Percentiles rank a stretch among this genome's conserved stretches.
Conservation (phyloP, 2,113 vertebrate genomes). For the Zosterops borbonicus region DNA sequence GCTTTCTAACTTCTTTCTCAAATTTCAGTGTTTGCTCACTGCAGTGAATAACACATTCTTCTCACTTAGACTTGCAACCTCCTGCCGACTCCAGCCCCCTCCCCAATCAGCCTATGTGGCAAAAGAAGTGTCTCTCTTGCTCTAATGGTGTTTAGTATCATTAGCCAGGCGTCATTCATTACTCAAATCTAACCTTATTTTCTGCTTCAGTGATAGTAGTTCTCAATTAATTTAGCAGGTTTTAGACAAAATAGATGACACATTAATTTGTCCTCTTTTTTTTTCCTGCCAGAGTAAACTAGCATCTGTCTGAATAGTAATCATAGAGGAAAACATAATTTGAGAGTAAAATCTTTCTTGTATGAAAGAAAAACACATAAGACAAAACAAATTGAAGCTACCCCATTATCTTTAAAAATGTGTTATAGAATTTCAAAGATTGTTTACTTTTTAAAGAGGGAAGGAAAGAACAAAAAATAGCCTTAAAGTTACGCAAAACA, state of each 20-base stretch:
- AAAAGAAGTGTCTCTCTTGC: not conserved
- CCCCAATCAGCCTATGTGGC: not conserved
- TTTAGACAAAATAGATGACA: slow-evolving; percentile 51
- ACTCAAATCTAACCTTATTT: slow-evolving; percentile 39
- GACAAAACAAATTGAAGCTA: not conserved
- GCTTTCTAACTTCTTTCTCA: not conserved
- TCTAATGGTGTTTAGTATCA: slow-evolving; percentile 40
- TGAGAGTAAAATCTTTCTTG: not conserved
- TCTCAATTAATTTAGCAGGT: slow-evolving; percentile 62
- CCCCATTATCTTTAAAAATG: not conserved
- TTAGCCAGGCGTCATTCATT: slow-evolving; percentile 34
- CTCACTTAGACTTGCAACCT: not conserved
- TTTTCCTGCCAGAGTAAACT: not conserved
- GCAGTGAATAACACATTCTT: not conserved
- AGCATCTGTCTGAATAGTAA: not conserved
- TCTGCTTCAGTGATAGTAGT: slow-evolving; percentile 43
- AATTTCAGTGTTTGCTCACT: not conserved
- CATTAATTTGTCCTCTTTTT: not conserved
- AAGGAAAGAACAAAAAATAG: not conserved
- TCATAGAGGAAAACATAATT: slow-evolving; percentile 5
- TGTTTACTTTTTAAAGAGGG: not conserved
- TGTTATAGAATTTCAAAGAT: not conserved
- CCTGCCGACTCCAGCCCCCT: not conserved
- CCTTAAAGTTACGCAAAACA: not conserved
- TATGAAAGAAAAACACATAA: not conserved